These are phyloP conservation scores for Adelosebastes latens DNA, from an alignment of 2,797 vertebrate genomes.

Conservation along the genomic window DNA sequence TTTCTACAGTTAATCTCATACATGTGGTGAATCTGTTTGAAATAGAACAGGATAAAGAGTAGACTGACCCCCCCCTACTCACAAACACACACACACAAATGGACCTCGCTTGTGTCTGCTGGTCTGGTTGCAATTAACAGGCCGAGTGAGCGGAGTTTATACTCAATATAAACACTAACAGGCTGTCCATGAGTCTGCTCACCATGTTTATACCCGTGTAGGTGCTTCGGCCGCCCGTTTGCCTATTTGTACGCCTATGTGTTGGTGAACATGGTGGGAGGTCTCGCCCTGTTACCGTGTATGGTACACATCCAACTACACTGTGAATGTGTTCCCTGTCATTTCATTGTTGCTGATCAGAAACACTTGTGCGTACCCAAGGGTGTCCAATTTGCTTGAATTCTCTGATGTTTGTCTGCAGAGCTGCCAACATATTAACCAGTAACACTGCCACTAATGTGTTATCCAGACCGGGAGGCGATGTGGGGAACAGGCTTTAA, in stretches of 20 bases:
- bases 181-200: slow-evolving; percentile 38
- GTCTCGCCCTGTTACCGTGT: slow-evolving; percentile 21
- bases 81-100: background rate
- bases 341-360: background rate
- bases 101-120: background rate
- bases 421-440: background rate
- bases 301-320: slow-evolving; percentile 7
- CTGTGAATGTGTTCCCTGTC: background rate
- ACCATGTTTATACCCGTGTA: slow-evolving; percentile 62
- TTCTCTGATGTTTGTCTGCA: background rate
- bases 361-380: background rate
- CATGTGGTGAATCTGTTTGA: slow-evolving; percentile 39
- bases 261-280: slow-evolving; percentile 47
- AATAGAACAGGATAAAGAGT: slow-evolving; percentile 49
- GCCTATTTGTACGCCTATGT: slow-evolving; percentile 6
- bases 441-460: slow-evolving; percentile 34
- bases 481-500: slow-evolving; percentile 22
- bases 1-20: slow-evolving; percentile 33
- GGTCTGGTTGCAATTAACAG: slow-evolving; percentile 71
- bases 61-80: slow-evolving; percentile 16
- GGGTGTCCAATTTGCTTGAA: background rate
- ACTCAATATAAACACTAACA: slow-evolving; percentile 66
- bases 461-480: slow-evolving; percentile 27
- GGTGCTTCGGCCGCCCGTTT: slow-evolving; percentile 13
- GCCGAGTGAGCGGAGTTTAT: slow-evolving; percentile 67